phyloP scores from a whole-genome alignment of 2,888 invertebrate genomes.

The Hirtodrosophila confusa region DNA sequence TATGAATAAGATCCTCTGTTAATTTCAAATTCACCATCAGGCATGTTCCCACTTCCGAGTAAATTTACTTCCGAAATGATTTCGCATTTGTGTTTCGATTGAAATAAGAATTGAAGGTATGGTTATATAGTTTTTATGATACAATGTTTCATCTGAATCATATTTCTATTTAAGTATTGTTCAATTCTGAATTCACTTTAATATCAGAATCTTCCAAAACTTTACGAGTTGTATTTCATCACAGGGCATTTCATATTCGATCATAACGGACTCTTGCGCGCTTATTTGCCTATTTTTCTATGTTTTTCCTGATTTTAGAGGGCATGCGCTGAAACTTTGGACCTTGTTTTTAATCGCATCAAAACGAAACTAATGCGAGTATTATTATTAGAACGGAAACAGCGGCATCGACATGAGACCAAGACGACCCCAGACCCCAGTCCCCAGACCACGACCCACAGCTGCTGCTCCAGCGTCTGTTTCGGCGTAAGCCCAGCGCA shows the following conservation, averaged over 20 bases:
- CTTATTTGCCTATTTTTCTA: slow-evolving; percentile 5
- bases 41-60: too few species aligned
- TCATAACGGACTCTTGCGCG: background rate
- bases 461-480: slow-evolving; percentile 34
- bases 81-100: too few species aligned
- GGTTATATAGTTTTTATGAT: too few species aligned
- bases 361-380: slow-evolving; percentile 74
- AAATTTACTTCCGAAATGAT: too few species aligned
- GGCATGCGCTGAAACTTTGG: slow-evolving; percentile 35
- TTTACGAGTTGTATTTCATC: background rate
- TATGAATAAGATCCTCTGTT: too few species aligned
- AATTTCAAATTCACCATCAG: too few species aligned
- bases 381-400: slow-evolving; percentile 72
- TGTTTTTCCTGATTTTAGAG: slow-evolving; percentile 3
- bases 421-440: background rate
- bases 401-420: slow-evolving; percentile 11
- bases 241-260: slow-evolving; percentile 15
- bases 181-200: too few species aligned
- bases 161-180: too few species aligned
- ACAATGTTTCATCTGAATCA: too few species aligned
- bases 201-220: background rate
- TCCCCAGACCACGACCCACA: slow-evolving; percentile 21
- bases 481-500: slow-evolving; percentile 26
- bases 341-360: slow-evolving; percentile 69
- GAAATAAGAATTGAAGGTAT: too few species aligned